A percentile compares a stretch with the other conserved stretches of the same genome.
Evolutionary conservation across 2,888 invertebrate species (phyloP).

Genomic region (Scaptodrosophila latifasciaeformis): DNA sequence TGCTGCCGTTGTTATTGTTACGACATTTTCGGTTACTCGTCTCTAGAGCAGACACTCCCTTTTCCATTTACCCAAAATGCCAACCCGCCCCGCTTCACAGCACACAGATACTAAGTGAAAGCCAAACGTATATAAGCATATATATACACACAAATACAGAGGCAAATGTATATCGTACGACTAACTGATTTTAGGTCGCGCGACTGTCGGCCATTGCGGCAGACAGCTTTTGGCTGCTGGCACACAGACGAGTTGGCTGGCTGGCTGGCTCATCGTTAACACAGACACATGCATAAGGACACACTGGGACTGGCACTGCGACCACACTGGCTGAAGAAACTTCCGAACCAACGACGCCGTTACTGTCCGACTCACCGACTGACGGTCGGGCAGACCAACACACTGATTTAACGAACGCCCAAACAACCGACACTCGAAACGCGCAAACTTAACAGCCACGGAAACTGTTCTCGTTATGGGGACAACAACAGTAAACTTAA

Average conservation of each 20-base stretch:
- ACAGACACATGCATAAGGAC: conserved; percentile 26
- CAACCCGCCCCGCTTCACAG: too few species aligned
- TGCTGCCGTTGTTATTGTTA: conserved; percentile 25
- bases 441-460: conserved; percentile 14
- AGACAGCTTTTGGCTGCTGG: conserved; percentile 23
- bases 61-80: conserved; percentile 30
- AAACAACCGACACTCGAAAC: conserved; percentile 16
- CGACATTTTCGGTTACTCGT: conserved; percentile 33
- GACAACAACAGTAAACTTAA: conserved; percentile 14
- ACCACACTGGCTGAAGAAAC: conserved; percentile 49
- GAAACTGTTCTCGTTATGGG: conserved; percentile 13
- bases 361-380: conserved; percentile 2
- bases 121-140: conserved; percentile 1
- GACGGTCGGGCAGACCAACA: conserved; percentile 20
- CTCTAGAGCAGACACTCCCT: conserved; percentile 67
- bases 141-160: conserved; percentile 15
- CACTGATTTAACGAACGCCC: too few species aligned
- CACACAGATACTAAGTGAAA: conserved; percentile 3
- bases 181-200: conserved; percentile 68
- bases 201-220: conserved; percentile 59
- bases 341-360: conserved; percentile 13
- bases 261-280: conserved; percentile 43
- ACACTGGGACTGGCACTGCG: conserved; percentile 11
- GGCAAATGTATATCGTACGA: conserved; percentile 21
- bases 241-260: conserved; percentile 31